phyloP scores from a whole-genome alignment of 2,113 vertebrate genomes.

The Cyanoramphus novaezelandiae region DNA sequence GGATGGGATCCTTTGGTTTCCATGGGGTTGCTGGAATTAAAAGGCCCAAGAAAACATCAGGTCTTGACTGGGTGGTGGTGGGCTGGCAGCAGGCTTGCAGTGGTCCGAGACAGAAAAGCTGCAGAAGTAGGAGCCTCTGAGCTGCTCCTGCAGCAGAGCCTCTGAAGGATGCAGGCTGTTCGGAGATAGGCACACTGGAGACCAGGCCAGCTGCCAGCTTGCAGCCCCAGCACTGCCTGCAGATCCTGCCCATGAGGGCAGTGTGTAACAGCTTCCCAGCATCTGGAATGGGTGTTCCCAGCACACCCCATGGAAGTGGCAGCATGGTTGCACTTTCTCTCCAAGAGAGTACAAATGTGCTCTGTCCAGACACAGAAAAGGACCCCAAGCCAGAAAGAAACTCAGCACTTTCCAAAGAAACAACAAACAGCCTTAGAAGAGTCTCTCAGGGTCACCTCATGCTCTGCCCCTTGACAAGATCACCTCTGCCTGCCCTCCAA shows the following conservation, averaged over 20 bases:
- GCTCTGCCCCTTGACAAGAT: not conserved
- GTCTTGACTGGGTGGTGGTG: fast-evolving
- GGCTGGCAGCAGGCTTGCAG: not conserved
- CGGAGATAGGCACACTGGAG: not conserved
- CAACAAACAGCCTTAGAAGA: not conserved
- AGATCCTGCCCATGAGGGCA: not conserved
- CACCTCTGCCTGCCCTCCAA: not conserved
- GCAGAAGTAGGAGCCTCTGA: not conserved
- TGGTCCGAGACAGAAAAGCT: not conserved
- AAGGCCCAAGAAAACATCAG: not conserved
- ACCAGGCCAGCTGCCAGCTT: not conserved
- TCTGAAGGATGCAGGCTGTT: not conserved
- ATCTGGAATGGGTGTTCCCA: not conserved
- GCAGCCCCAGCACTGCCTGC: not conserved
- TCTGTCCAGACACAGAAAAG: not conserved
- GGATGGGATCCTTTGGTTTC: not conserved
- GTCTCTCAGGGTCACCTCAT: not conserved
- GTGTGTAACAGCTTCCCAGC: not conserved
- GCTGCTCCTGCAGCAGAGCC: not conserved
- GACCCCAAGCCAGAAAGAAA: not conserved
- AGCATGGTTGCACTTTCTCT: not conserved
- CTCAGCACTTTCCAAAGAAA: not conserved
- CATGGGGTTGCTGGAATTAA: not conserved
- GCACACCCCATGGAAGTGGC: not conserved
- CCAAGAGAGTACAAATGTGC: not conserved